Evolutionary conservation across 2,888 invertebrate genomes (phyloP), one percentile per base, ranked within the genome.

Genomic region (Nomada flava): DNA sequence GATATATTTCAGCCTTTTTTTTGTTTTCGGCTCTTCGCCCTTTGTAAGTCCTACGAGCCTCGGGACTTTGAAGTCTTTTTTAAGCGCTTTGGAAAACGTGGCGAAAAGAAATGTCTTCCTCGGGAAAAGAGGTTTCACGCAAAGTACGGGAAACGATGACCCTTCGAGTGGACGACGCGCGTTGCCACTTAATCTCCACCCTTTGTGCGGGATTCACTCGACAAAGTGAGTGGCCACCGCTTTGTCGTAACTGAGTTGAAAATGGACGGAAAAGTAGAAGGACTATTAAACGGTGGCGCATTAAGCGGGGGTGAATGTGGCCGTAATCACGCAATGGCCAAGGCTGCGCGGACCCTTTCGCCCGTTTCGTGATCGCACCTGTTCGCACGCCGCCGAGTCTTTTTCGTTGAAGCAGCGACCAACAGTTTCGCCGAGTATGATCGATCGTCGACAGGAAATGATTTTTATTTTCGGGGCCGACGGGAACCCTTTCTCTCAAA

Each of bases 241-340:
- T 78, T 70, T 13, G 63, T 62, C 52, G 62, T 44, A 52, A 71
- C 67, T 15, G 20, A 65, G 62, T 42, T 9, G 29, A 5, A 71
- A 71, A 42, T 29, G 47, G 42, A 60, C 20, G 77, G 47, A 62
- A 53, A 70, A 13, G 53, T 50, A 1, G 9, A 23, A 15, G 44
- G 65, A 63, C 11, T 50, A 52, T 80, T 72, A 76, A 84, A 74
- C 63, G 44, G 10, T 2, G 57, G 53, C 50, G 23, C 26, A n/a
- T 71, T 80, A 71, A 59, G 50, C 10, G 26, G 10, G 13, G 47
- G 20, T 7, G 47, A 82, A 82, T 76, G 63, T 73, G 73, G 59
- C 20, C 29, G 11, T 18, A 26, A 75, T 68, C 82, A 72, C 82
- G 82, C 82, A 42, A 82, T 20, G 70, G 20, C 62, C 70, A 36